These are phyloP conservation scores for Anhinga anhinga DNA, from an alignment of 2,113 vertebrate species.

Conservation along the genomic window DNA sequence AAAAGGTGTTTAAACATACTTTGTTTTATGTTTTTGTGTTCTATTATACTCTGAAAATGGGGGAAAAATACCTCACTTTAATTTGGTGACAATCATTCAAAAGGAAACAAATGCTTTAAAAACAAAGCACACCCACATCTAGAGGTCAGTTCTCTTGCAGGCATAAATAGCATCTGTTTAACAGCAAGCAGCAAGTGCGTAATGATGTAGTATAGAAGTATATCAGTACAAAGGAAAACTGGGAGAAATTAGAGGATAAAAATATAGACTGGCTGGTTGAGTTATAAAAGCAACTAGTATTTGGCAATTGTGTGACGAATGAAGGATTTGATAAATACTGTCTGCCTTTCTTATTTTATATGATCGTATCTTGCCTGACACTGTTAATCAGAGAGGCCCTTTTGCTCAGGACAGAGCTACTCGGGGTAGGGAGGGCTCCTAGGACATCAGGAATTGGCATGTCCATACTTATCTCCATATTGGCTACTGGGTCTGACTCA, in stretches of 20 bases:
- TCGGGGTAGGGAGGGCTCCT: neutral
- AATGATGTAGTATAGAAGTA: neutral
- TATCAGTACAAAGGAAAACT: neutral
- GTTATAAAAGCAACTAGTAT: neutral
- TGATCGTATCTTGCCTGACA: neutral
- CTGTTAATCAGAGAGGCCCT: neutral
- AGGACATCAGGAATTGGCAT: neutral
- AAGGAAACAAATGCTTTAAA: neutral
- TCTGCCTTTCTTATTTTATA: neutral
- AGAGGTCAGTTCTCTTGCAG: constrained; percentile 5
- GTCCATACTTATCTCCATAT: neutral
- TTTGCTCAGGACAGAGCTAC: neutral
- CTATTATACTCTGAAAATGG: neutral
- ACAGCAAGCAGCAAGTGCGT: neutral
- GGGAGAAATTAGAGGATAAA: neutral
- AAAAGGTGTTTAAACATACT: constrained; percentile 25
- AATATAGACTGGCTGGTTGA: neutral
- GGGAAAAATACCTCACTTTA: neutral
- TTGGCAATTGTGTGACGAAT: neutral
- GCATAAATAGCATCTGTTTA: neutral
- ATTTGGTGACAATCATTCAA: neutral
- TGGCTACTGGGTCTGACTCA: neutral
- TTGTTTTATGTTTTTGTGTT: neutral
- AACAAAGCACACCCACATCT: neutral
- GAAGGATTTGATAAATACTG: neutral